phyloP scores from a whole-genome alignment of 2,888 invertebrate species.

The Drosophila formosana region DNA sequence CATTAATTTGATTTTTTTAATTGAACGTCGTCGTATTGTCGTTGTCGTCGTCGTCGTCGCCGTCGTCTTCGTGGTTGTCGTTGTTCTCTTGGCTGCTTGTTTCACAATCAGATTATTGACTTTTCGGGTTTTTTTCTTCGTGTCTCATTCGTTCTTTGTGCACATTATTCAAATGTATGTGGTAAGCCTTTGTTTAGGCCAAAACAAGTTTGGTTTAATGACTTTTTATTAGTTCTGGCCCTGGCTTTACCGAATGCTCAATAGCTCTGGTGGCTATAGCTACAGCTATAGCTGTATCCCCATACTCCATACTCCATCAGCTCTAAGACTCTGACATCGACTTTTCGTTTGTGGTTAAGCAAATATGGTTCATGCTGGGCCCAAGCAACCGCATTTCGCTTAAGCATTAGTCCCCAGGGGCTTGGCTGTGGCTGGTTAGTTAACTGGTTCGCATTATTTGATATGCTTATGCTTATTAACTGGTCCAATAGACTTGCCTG shows the following conservation, averaged over 20 bases:
- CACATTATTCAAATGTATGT: conserved; percentile 71
- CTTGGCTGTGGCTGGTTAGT: conserved; percentile 27
- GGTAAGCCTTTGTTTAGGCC: conserved; percentile 69
- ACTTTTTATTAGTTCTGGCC: conserved; percentile 72
- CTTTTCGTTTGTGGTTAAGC: conserved; percentile 17
- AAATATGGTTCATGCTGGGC: conserved; percentile 54
- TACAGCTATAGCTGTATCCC: conserved; percentile 2
- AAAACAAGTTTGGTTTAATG: conserved; percentile 76
- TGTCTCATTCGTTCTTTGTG: conserved; percentile 45
- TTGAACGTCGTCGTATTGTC: conserved; percentile 50
- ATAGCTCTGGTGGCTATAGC: conserved; percentile 1
- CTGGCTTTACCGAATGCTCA: conserved; percentile 19
- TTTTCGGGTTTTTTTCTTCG: conserved; percentile 51
- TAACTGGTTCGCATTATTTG: conserved; percentile 55
- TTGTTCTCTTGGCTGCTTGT: conserved; percentile 29
- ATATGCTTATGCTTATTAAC: conserved; percentile 67
- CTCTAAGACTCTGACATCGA: conserved; percentile 16
- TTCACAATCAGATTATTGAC: conserved; percentile 76
- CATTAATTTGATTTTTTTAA: conserved; percentile 74
- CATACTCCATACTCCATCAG: conserved; percentile 12
- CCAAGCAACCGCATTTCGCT: conserved; percentile 25
- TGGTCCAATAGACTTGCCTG: conserved; percentile 43
- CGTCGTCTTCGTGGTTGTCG: conserved; percentile 9
- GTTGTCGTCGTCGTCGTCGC: conserved; percentile 18
- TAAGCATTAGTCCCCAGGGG: conserved; percentile 25